These are phyloP conservation scores for Bagarius yarrelli DNA, from an alignment of 2,113 vertebrate genomes.

Conservation along the genomic window DNA sequence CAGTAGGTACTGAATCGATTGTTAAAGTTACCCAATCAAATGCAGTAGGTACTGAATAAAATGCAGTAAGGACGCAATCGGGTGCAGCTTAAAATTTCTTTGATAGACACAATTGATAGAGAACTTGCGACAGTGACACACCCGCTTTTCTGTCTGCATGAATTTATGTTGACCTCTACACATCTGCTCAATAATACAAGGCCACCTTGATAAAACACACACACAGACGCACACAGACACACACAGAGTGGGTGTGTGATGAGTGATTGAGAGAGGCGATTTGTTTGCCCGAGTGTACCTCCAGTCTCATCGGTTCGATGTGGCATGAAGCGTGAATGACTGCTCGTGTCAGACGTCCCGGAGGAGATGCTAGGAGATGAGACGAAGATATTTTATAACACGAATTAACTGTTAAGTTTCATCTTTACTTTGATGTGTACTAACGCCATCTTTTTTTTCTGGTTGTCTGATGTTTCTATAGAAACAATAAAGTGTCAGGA, in stretches of 20 bases:
- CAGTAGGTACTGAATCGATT: no score
- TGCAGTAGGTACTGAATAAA: no score
- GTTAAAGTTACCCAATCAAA: no score
- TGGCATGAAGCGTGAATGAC: conserved; percentile 7
- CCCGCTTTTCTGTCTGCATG: neutral
- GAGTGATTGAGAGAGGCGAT: conserved; percentile 24
- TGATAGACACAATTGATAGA: no score
- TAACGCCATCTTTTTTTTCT: neutral
- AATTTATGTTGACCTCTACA: conserved; percentile 4
- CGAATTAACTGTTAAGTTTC: neutral
- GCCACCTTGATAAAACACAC: conserved; percentile 22
- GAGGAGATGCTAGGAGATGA: no score
- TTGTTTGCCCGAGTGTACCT: conserved; percentile 11
- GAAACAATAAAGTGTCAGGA: neutral
- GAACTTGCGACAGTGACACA: neutral
- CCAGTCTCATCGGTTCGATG: conserved; percentile 13
- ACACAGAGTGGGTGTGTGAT: neutral
- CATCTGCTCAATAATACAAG: conserved; percentile 23
- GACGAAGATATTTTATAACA: no score
- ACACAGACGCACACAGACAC: conserved; percentile 24
- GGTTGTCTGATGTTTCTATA: neutral
- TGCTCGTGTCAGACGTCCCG: neutral
- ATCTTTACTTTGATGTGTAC: neutral
- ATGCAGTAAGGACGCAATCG: no score
- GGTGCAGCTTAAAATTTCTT: no score